Evolutionary conservation across 1,140 invertebrate species (phyloP).

Genomic region (Euwallacea fornicatus): DNA sequence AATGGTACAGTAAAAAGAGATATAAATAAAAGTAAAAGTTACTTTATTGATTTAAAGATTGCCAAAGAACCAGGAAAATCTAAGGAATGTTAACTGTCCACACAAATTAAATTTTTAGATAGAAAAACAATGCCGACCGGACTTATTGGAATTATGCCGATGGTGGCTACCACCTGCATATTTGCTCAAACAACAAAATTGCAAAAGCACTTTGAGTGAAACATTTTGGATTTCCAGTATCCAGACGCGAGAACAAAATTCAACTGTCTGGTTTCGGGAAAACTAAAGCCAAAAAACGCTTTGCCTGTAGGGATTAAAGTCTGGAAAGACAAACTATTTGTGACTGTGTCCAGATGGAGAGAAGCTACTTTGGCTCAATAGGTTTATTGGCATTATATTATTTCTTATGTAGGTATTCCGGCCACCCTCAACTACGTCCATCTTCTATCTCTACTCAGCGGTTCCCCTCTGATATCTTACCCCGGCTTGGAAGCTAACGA

Average conservation of each 20-base stretch:
- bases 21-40: no score
- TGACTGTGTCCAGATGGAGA: constrained; percentile 75
- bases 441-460: constrained; percentile 62
- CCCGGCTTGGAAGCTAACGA: constrained; percentile 74
- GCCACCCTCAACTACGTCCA: constrained; percentile 78
- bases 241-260: constrained; percentile 62
- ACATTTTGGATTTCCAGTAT: constrained; percentile 72
- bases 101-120: no score
- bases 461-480: constrained; percentile 74
- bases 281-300: constrained; percentile 71
- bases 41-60: no score
- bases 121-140: no score
- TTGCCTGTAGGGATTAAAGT: constrained; percentile 78
- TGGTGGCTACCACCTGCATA: neutral
- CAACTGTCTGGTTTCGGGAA: constrained; percentile 64
- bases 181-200: constrained; percentile 44
- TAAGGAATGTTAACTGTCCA: no score
- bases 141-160: neutral
- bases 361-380: constrained; percentile 5
- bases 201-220: constrained; percentile 73
- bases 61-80: no score
- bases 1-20: no score
- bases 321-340: constrained; percentile 75
- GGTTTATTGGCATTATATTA: no score
- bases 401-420: constrained; percentile 65